Evolutionary conservation across 2,113 vertebrate genomes (phyloP).

Genomic region (Aptenodytes patagonicus): DNA sequence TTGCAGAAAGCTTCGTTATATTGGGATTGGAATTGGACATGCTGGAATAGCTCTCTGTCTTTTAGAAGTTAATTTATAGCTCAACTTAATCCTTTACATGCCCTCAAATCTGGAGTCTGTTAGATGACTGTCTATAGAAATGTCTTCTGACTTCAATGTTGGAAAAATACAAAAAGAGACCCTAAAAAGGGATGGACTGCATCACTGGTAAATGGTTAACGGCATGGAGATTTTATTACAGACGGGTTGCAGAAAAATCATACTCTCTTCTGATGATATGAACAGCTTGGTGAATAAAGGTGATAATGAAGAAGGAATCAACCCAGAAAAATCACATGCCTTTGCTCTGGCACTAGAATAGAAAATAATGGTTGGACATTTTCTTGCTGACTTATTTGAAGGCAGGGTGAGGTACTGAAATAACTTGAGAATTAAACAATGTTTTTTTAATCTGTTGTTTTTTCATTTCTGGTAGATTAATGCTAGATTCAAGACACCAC

Average conservation of each 20-base stretch:
- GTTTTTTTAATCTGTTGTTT: neutral
- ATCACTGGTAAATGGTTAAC: neutral
- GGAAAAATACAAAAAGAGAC: neutral
- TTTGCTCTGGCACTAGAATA: neutral
- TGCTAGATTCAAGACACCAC: neutral
- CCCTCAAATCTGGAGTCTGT: neutral
- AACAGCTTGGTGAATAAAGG: neutral
- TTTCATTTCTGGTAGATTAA: neutral
- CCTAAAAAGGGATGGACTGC: neutral
- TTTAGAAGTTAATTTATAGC: constrained; percentile 29
- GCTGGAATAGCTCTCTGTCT: neutral
- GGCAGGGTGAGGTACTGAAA: neutral
- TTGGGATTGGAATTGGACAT: neutral
- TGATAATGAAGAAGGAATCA: neutral
- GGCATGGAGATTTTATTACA: neutral
- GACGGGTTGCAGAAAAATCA: neutral
- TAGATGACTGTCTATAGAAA: neutral
- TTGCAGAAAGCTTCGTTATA: neutral
- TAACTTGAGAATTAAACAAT: neutral
- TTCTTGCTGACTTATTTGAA: neutral
- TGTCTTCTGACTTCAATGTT: neutral
- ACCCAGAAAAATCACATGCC: neutral
- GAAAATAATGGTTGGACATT: neutral
- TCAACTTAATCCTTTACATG: constrained; percentile 1
- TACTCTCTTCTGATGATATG: neutral